phyloP scores from a whole-genome alignment of 2,797 vertebrate species.

The Vultur gryphus region DNA sequence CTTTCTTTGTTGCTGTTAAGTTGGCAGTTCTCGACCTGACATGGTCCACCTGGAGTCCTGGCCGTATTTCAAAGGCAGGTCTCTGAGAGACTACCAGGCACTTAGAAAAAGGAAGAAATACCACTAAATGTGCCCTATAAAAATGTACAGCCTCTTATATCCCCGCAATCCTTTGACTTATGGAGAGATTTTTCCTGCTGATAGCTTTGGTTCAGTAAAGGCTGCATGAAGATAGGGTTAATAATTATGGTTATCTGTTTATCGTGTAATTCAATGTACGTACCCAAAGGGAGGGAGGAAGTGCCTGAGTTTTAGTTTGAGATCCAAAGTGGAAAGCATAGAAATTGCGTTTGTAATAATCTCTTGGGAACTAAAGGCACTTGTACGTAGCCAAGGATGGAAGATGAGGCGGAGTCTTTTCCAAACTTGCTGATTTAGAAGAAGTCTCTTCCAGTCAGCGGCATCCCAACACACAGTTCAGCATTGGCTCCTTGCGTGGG shows the following conservation, averaged over 20 bases:
- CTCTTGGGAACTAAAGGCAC: background rate
- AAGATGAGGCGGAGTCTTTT: background rate
- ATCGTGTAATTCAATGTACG: background rate
- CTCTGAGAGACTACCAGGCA: background rate
- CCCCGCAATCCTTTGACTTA: background rate
- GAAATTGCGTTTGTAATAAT: background rate
- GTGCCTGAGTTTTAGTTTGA: background rate
- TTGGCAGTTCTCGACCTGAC: background rate
- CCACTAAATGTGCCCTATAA: background rate
- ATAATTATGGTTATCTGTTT: background rate
- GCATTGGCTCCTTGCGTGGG: fast-evolving
- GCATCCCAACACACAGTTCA: background rate
- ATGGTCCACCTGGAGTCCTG: background rate
- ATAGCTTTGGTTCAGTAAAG: background rate
- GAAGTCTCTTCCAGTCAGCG: background rate
- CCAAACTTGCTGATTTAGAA: background rate
- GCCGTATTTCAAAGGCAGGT: background rate
- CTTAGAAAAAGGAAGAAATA: background rate
- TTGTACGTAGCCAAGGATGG: background rate
- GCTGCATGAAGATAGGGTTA: background rate
- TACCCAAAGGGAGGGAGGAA: background rate
- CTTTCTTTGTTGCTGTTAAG: background rate
- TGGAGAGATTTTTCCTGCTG: background rate
- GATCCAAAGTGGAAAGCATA: background rate
- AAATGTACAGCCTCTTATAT: background rate